These are phyloP conservation scores for Tenthredo livida DNA, from an alignment of 2,888 invertebrate genomes.

Conservation along the genomic window DNA sequence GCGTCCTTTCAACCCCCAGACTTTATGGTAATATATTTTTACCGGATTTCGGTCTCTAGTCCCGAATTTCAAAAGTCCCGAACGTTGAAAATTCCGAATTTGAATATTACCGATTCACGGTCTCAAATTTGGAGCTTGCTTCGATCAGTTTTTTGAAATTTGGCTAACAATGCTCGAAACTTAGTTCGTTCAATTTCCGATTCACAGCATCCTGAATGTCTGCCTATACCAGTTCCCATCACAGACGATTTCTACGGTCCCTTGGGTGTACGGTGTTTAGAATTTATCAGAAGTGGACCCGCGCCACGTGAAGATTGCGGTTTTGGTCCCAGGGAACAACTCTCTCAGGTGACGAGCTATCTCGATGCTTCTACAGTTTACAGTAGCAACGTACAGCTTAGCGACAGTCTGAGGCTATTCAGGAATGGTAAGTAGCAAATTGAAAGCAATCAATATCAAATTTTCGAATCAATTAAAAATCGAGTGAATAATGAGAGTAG, in stretches of 20 bases:
- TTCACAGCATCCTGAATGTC: constrained; percentile 90
- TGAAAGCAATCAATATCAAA: not conserved
- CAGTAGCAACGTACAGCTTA: constrained; percentile 86
- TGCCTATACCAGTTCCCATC: constrained; percentile 87
- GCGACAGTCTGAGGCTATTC: constrained; percentile 87
- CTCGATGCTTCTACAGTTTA: constrained; percentile 92
- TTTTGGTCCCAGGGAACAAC: constrained; percentile 91
- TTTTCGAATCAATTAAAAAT: not conserved
- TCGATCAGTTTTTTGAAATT: too few relatives aligned
- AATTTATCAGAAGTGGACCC: constrained; percentile 91
- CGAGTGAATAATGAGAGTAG: not conserved
- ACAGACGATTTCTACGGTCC: constrained; percentile 87
- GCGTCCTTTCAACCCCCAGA: constrained; percentile 82
- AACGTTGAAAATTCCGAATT: too few relatives aligned
- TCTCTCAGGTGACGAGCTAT: constrained; percentile 91
- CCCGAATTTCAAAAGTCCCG: too few relatives aligned
- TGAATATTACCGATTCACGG: too few relatives aligned
- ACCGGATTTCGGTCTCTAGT: too few relatives aligned
- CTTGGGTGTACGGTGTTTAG: constrained; percentile 87
- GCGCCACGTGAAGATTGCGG: constrained; percentile 90
- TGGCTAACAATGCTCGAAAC: not conserved
- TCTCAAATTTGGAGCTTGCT: too few relatives aligned
- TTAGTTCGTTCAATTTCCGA: not conserved
- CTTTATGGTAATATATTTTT: constrained; percentile 80
- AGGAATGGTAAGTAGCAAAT: constrained; percentile 82